Evolutionary conservation across 35 echinoderm and acorn worm genomes (phyloP).

Genomic region (Nesometra sesokonis): DNA sequence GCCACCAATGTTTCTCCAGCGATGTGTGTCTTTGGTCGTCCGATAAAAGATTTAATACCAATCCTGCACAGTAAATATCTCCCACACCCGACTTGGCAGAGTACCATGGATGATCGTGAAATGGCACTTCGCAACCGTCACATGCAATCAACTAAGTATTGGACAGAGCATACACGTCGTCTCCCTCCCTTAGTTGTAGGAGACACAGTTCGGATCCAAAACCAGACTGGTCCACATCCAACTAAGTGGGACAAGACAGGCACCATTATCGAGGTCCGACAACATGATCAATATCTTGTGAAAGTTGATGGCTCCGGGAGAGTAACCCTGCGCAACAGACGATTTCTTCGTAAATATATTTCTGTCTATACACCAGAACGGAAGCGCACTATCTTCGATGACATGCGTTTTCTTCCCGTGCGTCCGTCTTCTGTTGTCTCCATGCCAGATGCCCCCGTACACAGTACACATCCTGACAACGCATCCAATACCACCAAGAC

Average conservation of each 20-base stretch:
- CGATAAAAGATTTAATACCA: conserved; percentile 27
- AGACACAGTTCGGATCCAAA: conserved; percentile 9
- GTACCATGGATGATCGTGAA: neutral
- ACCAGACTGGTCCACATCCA: conserved; percentile 19
- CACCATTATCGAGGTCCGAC: conserved; percentile 15
- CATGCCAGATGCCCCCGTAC: neutral
- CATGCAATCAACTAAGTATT: neutral
- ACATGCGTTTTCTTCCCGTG: neutral
- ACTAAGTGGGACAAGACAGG: conserved; percentile 52
- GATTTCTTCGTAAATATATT: neutral
- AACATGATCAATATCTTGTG: conserved; percentile 34
- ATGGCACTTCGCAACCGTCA: conserved; percentile 9
- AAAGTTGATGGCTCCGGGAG: conserved; percentile 26
- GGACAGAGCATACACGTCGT: neutral
- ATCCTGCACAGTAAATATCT: conserved; percentile 12
- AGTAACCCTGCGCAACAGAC: neutral
- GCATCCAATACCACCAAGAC: no score
- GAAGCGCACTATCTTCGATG: neutral
- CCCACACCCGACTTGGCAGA: conserved; percentile 17
- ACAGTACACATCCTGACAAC: no score
- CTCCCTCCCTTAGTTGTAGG: conserved; percentile 9
- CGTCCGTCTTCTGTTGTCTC: neutral
- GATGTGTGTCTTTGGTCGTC: conserved; percentile 31
- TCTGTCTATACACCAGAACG: neutral
- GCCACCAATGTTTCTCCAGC: conserved; percentile 28